These are phyloP conservation scores for Accipiter fasciatus DNA, from an alignment of 2,797 vertebrate species.

Conservation along the genomic window DNA sequence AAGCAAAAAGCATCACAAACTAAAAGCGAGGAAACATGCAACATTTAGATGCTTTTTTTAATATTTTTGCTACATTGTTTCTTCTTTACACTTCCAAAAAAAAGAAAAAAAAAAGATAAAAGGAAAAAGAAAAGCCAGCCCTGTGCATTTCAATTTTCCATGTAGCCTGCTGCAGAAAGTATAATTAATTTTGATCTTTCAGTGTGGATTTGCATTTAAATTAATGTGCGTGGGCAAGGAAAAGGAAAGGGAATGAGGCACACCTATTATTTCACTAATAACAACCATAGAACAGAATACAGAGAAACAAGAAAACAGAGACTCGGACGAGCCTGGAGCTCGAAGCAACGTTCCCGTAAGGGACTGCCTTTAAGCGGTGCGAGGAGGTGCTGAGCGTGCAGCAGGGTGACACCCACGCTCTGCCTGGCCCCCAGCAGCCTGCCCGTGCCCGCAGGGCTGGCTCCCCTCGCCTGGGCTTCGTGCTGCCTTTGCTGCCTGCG, in stretches of 20 bases:
- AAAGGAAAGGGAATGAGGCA: neutral
- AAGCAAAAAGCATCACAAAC: neutral
- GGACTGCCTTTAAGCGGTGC: neutral
- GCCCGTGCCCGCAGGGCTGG: neutral
- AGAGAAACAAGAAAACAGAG: neutral
- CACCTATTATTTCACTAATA: constrained; percentile 7
- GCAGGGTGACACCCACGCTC: rapidly evolving
- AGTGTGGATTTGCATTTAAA: constrained; percentile 50
- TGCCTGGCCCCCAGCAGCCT: neutral
- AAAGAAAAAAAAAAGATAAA: neutral
- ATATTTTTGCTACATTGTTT: neutral
- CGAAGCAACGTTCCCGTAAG: neutral
- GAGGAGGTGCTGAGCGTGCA: neutral
- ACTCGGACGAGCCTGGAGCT: neutral
- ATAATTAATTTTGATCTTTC: constrained; percentile 55
- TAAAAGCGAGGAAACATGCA: neutral
- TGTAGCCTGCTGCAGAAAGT: neutral
- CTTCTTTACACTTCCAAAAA: neutral
- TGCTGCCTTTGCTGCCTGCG: rapidly evolving
- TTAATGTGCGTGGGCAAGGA: neutral
- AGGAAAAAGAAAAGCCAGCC: neutral
- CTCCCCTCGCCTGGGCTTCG: rapidly evolving
- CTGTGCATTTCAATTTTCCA: neutral
- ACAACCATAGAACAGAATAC: neutral
- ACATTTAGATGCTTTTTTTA: neutral